A percentile compares a stretch with the other conserved stretches of the same genome.
Evolutionary conservation across 2,888 invertebrate genomes (phyloP).

Genomic region (Drosophila meridionalis): DNA sequence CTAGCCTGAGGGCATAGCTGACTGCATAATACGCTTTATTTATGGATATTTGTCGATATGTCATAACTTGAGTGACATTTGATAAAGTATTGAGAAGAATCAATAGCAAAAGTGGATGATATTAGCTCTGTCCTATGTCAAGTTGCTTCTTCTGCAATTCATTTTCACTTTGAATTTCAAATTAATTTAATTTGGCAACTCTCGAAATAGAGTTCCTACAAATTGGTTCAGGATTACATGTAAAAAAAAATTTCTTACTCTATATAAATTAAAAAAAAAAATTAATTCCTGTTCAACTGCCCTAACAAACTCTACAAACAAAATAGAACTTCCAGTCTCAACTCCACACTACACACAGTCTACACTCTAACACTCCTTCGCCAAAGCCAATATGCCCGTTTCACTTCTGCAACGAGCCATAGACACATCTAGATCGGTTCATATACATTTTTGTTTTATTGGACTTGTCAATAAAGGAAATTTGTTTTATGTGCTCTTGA

Average conservation of each 20-base stretch:
- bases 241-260: too few relatives aligned
- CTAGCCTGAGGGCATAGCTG: background rate
- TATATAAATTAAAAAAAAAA: background rate
- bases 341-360: background rate
- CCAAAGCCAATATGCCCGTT: background rate
- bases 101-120: background rate
- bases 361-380: background rate
- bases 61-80: background rate
- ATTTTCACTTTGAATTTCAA: too few relatives aligned
- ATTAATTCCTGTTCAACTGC: background rate
- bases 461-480: slow-evolving; percentile 4
- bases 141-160: too few relatives aligned
- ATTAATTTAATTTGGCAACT: too few relatives aligned
- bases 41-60: background rate
- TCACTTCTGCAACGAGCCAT: background rate
- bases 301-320: too few relatives aligned
- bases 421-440: background rate
- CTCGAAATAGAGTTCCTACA: too few relatives aligned
- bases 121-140: background rate
- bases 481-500: slow-evolving; percentile 5
- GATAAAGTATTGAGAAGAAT: background rate
- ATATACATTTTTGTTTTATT: slow-evolving; percentile 1
- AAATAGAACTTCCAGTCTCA: too few relatives aligned
- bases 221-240: too few relatives aligned
- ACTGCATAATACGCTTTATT: background rate